A percentile compares a stretch with the other conserved stretches of the same genome.
phyloP scores from a whole-genome alignment of 2,113 vertebrate genomes.

The Miniopterus natalensis region DNA sequence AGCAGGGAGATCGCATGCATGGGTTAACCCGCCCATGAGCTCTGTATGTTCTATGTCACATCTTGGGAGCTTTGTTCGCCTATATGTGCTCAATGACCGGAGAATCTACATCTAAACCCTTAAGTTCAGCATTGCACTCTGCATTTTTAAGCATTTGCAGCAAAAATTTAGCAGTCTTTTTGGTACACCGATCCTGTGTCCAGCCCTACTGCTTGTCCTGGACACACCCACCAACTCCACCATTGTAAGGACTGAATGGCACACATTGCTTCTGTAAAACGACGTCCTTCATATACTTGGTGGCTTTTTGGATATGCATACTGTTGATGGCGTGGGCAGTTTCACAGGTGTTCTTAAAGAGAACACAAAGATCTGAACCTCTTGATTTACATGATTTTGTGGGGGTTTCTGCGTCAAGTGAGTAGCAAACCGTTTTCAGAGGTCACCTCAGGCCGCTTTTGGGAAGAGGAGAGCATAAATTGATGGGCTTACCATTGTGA shows the following conservation, averaged over 20 bases:
- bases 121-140: not conserved
- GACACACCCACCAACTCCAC: not conserved
- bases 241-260: not conserved
- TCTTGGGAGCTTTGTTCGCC: not conserved
- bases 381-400: not conserved
- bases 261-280: not conserved
- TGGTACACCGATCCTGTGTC: not conserved
- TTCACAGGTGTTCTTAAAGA: not conserved
- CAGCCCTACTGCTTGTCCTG: not conserved
- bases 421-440: not conserved
- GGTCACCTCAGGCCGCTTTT: not conserved
- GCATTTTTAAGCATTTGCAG: not conserved
- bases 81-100: not conserved
- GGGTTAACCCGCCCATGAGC: not conserved
- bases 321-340: not conserved
- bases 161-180: not conserved
- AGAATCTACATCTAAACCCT: not conserved
- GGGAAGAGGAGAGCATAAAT: not conserved
- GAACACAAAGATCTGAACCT: not conserved
- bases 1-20: not conserved
- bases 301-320: not conserved
- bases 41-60: not conserved
- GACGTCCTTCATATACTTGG: not conserved
- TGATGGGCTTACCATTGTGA: conserved; percentile 16
- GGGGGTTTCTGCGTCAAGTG: not conserved